Percentiles rank a stretch among this genome's conserved stretches.
Evolutionary conservation across 2,797 vertebrate genomes (phyloP).

Genomic region (Anableps anableps): DNA sequence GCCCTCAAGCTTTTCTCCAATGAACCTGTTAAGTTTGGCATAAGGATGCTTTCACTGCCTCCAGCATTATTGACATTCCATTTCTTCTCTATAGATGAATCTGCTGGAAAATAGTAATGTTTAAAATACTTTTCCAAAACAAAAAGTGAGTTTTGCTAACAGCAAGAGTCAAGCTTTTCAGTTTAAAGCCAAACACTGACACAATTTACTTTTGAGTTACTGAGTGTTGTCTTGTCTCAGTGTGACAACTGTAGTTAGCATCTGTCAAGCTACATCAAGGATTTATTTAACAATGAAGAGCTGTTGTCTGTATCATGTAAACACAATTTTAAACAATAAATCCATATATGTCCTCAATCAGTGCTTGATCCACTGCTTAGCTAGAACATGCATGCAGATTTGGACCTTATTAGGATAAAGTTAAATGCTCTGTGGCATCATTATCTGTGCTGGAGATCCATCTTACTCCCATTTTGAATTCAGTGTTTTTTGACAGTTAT

Average conservation of each 20-base stretch:
- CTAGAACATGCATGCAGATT: conserved; percentile 2
- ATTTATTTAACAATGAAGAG: neutral
- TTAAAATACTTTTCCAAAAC: neutral
- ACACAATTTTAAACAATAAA: neutral
- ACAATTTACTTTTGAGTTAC: neutral
- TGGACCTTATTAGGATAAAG: conserved; percentile 16
- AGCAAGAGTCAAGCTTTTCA: neutral
- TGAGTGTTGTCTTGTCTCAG: neutral
- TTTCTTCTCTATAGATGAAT: conserved; percentile 4
- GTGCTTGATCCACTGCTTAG: conserved; percentile 6
- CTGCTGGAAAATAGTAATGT: conserved; percentile 18
- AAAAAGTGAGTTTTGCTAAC: neutral
- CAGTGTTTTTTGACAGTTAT: conserved; percentile 21
- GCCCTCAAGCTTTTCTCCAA: neutral
- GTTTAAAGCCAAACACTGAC: neutral
- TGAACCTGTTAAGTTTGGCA: neutral
- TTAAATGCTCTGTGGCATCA: conserved; percentile 31
- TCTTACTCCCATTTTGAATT: conserved; percentile 38
- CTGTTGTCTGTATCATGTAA: neutral
- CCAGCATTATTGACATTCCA: neutral
- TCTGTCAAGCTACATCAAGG: neutral
- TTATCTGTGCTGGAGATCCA: conserved; percentile 37
- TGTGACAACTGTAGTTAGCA: neutral
- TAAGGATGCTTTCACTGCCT: conserved; percentile 3
- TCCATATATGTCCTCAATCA: neutral